Evolutionary conservation across 1,140 invertebrate genomes (phyloP).

Genomic region (Aradophagus sp.): DNA sequence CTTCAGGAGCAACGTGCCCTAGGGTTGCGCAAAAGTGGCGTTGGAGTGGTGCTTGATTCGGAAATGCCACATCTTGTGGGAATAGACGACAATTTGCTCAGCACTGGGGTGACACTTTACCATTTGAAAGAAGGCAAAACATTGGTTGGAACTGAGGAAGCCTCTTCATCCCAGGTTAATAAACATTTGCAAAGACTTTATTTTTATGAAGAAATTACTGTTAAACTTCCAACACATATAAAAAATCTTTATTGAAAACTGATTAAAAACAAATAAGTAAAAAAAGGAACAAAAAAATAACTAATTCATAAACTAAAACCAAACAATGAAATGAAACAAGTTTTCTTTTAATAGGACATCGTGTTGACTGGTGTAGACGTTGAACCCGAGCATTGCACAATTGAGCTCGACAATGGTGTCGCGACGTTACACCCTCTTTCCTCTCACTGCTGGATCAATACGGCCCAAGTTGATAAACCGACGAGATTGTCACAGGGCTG

Average conservation of each 20-base stretch:
- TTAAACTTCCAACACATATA: too few species aligned
- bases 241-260: too few species aligned
- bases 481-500: conserved; percentile 86
- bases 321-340: too few species aligned
- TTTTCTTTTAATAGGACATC: too few species aligned
- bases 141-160: conserved; percentile 85
- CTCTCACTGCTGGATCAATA: conserved; percentile 90
- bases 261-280: too few species aligned
- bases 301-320: conserved; percentile 1
- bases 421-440: conserved; percentile 85
- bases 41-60: conserved; percentile 93
- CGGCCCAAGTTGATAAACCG: conserved; percentile 82
- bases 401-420: conserved; percentile 82
- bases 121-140: conserved; percentile 90
- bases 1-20: conserved; percentile 90
- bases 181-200: too few species aligned
- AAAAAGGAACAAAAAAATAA: too few species aligned
- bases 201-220: too few species aligned
- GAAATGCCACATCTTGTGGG: conserved; percentile 93
- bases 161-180: conserved; percentile 69
- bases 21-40: conserved; percentile 87
- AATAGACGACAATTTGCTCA: conserved; percentile 92
- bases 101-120: conserved; percentile 92
- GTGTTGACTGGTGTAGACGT: conserved; percentile 86
- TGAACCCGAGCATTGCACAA: conserved; percentile 87